Base-by-base conservation (phyloP, 2,797 vertebrate species). In the Lerista edwardsae region DNA sequence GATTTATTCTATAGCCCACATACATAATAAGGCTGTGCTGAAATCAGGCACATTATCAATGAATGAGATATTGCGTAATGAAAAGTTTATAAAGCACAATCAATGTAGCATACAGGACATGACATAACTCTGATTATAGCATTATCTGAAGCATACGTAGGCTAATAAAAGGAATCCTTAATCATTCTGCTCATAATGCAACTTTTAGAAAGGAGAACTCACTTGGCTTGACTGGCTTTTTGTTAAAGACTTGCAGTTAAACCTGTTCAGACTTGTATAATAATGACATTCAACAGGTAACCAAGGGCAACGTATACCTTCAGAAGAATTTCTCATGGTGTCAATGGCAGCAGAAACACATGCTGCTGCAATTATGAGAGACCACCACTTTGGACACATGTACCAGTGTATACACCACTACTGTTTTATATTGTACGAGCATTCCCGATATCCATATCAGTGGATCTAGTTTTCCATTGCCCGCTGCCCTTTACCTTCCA, bases 1-100 rank as follows among this genome's bases (percentile, higher is more conserved):
- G 44, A 84, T 25, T 69, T 79, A 59, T 73, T 79, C 89, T 89
- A 74, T n/a, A 85, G 39, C 29, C 57, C 1, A 6, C 51, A 78
- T 29, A 72, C 64, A 51, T 79, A 75, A 85, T 34, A 71, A 80
- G 72, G 36, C 17, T 84, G 5, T 36, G 25, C 29, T 78, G 65
- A 81, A 47, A 76, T 76, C 34, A 23, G 57, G 4, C 11, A 89
- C 9, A n/a, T 44, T 67, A 64, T 86, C 90, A 44, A 36, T 68
- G 44, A 1, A 21, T 69, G 8, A 76, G 29, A 31, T 2, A 0
- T 83, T 82, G n/a, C 8, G 2, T 55, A 89, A 79, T 72, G 29
- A 83, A 88, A 85, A 51, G 34, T 0, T 47, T 77, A 64, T 86
- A 89, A 85, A 12, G 0, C 74, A 79, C 1, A 81, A 75, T 59